Evolutionary conservation across 2,888 invertebrate genomes (phyloP).

Genomic region (Podabrus alpinus): DNA sequence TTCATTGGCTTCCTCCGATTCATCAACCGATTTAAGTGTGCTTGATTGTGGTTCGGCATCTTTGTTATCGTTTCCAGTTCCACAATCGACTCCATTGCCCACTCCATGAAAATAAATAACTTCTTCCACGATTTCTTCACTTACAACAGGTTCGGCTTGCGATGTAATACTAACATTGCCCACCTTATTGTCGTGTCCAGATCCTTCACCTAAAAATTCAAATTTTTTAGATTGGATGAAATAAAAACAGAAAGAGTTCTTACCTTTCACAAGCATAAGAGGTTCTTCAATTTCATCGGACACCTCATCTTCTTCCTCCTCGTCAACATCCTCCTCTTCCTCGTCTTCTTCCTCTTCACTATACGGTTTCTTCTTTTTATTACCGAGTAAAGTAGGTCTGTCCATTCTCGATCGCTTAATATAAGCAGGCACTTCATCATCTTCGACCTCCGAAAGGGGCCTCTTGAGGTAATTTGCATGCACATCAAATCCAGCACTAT

Average conservation of each 20-base stretch:
- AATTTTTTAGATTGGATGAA: neutral
- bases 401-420: constrained; percentile 36
- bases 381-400: constrained; percentile 38
- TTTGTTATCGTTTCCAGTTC: constrained; percentile 68
- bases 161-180: neutral
- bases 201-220: constrained; percentile 28
- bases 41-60: neutral
- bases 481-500: constrained; percentile 38
- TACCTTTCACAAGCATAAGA: constrained; percentile 66
- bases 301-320: constrained; percentile 31
- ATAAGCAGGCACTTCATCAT: constrained; percentile 35
- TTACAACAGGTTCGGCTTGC: constrained; percentile 51
- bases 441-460: constrained; percentile 34
- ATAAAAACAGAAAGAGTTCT: neutral
- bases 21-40: constrained; percentile 1
- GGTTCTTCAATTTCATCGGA: constrained; percentile 68
- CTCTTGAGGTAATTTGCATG: constrained; percentile 35
- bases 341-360: constrained; percentile 37
- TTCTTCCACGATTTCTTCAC: constrained; percentile 76
- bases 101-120: constrained; percentile 71
- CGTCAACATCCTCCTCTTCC: constrained; percentile 31
- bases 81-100: constrained; percentile 73
- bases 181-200: constrained; percentile 63
- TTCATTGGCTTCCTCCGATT: constrained; percentile 3
- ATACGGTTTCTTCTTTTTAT: constrained; percentile 31